phyloP scores from a whole-genome alignment of 2,888 invertebrate genomes.

The Hesperia comma region DNA sequence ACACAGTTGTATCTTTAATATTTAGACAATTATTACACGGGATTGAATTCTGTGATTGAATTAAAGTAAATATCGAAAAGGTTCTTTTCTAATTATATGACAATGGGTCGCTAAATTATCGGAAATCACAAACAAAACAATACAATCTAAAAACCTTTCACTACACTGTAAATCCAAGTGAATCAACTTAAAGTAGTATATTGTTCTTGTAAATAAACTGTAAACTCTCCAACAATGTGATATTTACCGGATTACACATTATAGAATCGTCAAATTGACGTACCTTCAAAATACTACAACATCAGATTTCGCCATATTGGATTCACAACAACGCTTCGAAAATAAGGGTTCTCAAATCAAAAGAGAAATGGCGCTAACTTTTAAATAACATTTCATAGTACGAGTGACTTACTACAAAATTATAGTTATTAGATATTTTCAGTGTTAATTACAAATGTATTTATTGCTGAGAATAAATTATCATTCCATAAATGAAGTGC shows the following conservation, averaged over 20 bases:
- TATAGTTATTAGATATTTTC: not conserved
- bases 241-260: conserved; percentile 78
- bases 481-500: too few species aligned
- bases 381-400: conserved; percentile 46
- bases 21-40: conserved; percentile 45
- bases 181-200: conserved; percentile 48
- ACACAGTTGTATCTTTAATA: conserved; percentile 41
- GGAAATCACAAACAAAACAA: conserved; percentile 84
- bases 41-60: conserved; percentile 47
- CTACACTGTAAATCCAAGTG: conserved; percentile 58
- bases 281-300: conserved; percentile 84
- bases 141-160: conserved; percentile 74
- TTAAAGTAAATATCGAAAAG: conserved; percentile 49
- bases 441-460: too few species aligned
- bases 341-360: conserved; percentile 78
- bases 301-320: conserved; percentile 87
- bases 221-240: conserved; percentile 61
- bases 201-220: conserved; percentile 50
- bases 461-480: not conserved
- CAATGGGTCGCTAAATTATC: conserved; percentile 76
- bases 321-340: conserved; percentile 89
- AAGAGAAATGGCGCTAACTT: conserved; percentile 62
- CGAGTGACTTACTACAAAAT: not conserved
- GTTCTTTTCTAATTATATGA: conserved; percentile 43
- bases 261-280: conserved; percentile 83